A percentile compares a stretch with the other conserved stretches of the same genome.
Conservation (phyloP, 2,113 vertebrate genomes). For the Murina feae region DNA sequence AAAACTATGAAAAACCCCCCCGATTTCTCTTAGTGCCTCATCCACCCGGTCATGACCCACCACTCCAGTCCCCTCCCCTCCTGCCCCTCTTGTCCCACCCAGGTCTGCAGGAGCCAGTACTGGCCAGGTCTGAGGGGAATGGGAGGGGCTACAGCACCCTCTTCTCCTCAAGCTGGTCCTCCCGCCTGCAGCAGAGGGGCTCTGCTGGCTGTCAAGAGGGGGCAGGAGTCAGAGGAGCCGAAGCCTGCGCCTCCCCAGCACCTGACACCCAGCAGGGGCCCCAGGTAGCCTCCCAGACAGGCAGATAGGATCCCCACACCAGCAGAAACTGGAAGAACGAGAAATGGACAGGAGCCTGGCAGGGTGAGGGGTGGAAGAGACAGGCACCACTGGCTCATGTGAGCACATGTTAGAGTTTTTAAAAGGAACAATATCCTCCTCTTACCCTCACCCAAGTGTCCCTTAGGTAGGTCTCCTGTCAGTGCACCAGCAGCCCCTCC, state of each 20-base stretch:
- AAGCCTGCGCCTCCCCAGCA: neutral
- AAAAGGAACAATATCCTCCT: neutral
- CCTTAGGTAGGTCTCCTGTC: constrained; percentile 20
- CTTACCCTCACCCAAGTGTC: neutral
- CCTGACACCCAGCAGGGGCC: neutral
- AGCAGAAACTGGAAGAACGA: neutral
- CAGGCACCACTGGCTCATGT: neutral
- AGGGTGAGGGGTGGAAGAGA: neutral
- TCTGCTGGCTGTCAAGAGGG: neutral
- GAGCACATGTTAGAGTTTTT: accelerated
- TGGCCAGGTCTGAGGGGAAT: neutral
- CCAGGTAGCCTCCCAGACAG: neutral
- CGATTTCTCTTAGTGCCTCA: neutral
- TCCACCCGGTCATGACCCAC: neutral
- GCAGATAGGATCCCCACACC: too few species aligned
- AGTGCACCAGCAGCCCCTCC: constrained; percentile 58
- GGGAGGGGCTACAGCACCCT: neutral
- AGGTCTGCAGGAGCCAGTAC: neutral
- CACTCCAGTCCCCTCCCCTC: neutral
- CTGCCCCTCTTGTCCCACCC: neutral
- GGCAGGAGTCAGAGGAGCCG: constrained; percentile 4
- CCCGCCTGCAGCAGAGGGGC: too few species aligned
- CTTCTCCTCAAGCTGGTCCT: neutral
- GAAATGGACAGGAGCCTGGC: neutral
- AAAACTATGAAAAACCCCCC: neutral